A percentile compares a stretch with the other conserved stretches of the same genome.
These are phyloP conservation scores for Diabrotica virgifera DNA, from an alignment of 1,140 invertebrate species.

Conservation along the genomic window DNA sequence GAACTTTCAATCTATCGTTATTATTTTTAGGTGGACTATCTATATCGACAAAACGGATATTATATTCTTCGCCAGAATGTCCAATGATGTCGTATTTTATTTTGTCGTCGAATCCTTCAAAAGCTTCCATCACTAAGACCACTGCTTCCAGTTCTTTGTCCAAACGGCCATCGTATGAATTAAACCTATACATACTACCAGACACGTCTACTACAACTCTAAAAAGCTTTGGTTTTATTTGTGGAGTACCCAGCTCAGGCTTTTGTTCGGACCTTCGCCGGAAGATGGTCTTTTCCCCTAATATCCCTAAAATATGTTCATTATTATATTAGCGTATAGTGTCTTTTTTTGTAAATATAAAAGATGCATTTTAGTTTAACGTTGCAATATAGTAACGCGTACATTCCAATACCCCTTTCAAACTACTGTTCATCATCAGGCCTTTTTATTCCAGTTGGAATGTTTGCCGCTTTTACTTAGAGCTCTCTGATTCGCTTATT, in stretches of 20 bases:
- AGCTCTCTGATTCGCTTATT: too few species aligned
- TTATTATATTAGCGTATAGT: too few species aligned
- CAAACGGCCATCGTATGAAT: constrained; percentile 88
- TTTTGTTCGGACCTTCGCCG: constrained; percentile 75
- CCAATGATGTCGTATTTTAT: constrained; percentile 91
- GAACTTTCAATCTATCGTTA: constrained; percentile 78
- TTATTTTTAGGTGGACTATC: constrained; percentile 80
- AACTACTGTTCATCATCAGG: too few species aligned
- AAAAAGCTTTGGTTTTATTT: constrained; percentile 86
- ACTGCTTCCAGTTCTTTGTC: constrained; percentile 90
- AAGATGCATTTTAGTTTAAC: too few species aligned
- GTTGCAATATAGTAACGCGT: too few species aligned
- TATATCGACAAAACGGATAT: constrained; percentile 69
- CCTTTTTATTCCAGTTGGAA: too few species aligned
- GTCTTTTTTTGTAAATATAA: too few species aligned
- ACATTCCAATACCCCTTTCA: too few species aligned
- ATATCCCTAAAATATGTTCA: constrained; percentile 56
- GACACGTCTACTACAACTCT: constrained; percentile 88
- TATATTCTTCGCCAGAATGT: constrained; percentile 87
- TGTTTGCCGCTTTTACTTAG: too few species aligned
- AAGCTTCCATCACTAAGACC: constrained; percentile 91
- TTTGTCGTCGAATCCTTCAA: constrained; percentile 85
- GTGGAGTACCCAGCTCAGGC: constrained; percentile 79
- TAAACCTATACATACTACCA: constrained; percentile 95
- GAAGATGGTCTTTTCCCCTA: constrained; percentile 91